A percentile compares a stretch with the other conserved stretches of the same genome.
Evolutionary conservation across 2,113 vertebrate species (phyloP).

Genomic region (Equus przewalskii): DNA sequence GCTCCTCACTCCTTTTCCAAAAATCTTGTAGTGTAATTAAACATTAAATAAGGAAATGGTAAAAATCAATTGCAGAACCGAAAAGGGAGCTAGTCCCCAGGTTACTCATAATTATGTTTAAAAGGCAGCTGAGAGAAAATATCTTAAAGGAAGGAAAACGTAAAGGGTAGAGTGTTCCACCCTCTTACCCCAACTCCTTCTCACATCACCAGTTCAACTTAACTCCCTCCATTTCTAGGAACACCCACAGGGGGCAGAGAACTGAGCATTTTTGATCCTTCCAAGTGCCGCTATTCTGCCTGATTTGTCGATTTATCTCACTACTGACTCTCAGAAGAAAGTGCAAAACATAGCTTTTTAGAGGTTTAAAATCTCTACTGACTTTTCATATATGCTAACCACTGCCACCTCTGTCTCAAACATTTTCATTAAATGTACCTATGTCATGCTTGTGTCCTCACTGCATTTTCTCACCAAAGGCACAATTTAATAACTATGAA

Average conservation of each 20-base stretch:
- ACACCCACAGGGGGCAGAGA: not conserved
- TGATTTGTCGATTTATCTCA: not conserved
- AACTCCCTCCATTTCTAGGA: not conserved
- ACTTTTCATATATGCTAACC: not conserved
- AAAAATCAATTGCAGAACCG: not conserved
- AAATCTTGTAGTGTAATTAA: not conserved
- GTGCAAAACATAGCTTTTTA: not conserved
- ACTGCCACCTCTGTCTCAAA: not conserved
- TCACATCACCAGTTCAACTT: not conserved
- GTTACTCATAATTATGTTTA: not conserved
- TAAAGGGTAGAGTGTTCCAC: not conserved
- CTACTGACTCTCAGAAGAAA: not conserved
- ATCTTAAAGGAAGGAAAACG: not conserved
- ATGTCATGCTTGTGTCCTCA: not conserved
- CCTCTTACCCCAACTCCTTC: not conserved
- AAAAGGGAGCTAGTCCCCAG: not conserved
- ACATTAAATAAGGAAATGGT: not conserved
- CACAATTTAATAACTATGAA: not conserved
- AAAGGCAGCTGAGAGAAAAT: not conserved
- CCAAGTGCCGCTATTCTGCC: not conserved
- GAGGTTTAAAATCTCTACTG: not conserved
- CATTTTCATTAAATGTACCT: conserved; percentile 13
- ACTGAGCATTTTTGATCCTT: not conserved
- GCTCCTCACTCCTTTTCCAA: not conserved
- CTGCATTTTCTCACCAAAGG: conserved; percentile 19